Conservation (phyloP, 2,888 invertebrate species). For the Macrosiphum euphorbiae region DNA sequence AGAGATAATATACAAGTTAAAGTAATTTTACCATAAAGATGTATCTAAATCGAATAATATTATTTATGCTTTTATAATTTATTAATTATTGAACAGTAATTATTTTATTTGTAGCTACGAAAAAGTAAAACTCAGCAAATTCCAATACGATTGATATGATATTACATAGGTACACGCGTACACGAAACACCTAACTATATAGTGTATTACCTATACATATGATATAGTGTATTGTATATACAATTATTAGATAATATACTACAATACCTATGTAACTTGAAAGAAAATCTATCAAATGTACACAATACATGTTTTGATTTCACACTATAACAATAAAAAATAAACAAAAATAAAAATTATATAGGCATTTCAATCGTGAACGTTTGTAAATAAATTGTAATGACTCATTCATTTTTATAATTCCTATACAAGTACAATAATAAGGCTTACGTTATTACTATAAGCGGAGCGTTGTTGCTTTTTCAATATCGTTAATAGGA, state of each 20-base stretch:
- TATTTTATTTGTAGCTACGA: background rate
- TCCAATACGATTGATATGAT: background rate
- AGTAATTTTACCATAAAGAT: background rate
- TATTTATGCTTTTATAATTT: background rate
- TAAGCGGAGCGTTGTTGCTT: background rate
- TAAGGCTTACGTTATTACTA: background rate
- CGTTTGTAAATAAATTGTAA: constrained; percentile 33
- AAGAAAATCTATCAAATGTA: constrained; percentile 49
- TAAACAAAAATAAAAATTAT: constrained; percentile 27
- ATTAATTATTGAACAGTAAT: background rate
- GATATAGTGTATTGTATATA: background rate
- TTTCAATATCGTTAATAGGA: background rate
- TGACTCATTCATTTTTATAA: constrained; percentile 32
- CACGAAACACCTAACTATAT: background rate
- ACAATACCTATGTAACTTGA: constrained; percentile 19
- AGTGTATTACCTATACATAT: background rate
- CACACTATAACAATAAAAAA: constrained; percentile 37
- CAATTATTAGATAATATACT: constrained; percentile 36
- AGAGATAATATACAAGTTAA: background rate
- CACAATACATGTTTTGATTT: constrained; percentile 39
- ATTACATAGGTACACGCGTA: background rate
- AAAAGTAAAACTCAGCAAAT: background rate
- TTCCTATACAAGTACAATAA: constrained; percentile 10
- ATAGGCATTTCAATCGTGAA: constrained; percentile 9
- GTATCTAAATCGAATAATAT: background rate